phyloP scores from a whole-genome alignment of 2,888 invertebrate species.

The Heteromurus nitidus region DNA sequence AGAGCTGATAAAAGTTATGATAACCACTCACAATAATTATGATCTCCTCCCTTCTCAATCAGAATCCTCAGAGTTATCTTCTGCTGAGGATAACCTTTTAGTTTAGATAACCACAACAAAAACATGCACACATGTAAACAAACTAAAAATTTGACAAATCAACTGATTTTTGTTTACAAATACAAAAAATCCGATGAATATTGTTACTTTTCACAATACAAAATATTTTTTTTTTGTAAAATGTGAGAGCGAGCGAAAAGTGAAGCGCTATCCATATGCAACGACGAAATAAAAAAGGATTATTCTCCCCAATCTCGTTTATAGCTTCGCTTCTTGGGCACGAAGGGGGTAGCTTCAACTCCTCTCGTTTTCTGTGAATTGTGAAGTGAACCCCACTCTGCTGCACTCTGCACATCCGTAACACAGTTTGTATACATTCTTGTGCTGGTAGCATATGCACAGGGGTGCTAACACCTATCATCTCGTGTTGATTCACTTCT shows the following conservation, averaged over 20 bases:
- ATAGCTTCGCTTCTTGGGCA: background rate
- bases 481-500: too few relatives aligned
- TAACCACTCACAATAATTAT: too few relatives aligned
- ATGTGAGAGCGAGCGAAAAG: background rate
- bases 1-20: too few relatives aligned
- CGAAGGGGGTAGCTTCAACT: background rate
- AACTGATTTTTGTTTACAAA: background rate
- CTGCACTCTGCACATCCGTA: background rate
- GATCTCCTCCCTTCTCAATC: background rate
- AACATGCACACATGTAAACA: background rate
- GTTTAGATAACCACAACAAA: too few relatives aligned
- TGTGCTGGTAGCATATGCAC: too few relatives aligned
- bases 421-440: too few relatives aligned
- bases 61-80: background rate
- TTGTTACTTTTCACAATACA: background rate
- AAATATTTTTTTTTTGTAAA: background rate
- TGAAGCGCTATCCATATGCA: slow-evolving; percentile 4
- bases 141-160: background rate
- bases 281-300: slow-evolving; percentile 22
- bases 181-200: background rate
- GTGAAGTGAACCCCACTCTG: too few relatives aligned
- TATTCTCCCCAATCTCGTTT: background rate
- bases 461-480: too few relatives aligned
- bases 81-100: background rate
- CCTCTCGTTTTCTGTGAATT: background rate